These are phyloP conservation scores for Himalopsyche tibetana DNA, from an alignment of 2,888 invertebrate species.

Conservation along the genomic window DNA sequence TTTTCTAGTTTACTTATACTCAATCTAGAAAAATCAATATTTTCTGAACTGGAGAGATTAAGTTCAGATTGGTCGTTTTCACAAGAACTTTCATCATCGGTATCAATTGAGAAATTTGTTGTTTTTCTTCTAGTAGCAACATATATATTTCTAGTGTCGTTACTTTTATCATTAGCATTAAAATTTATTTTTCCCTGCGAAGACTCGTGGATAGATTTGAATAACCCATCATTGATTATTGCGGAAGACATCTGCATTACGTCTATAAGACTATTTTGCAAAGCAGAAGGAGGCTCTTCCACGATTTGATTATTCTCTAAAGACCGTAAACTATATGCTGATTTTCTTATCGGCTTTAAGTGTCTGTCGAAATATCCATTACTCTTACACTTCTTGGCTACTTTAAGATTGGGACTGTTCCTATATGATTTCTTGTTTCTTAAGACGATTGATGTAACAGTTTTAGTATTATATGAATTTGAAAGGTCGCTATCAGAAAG, in stretches of 20 bases:
- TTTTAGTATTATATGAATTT: neutral
- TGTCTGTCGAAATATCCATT: neutral
- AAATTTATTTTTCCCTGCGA: neutral
- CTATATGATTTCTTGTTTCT: slow-evolving; percentile 10
- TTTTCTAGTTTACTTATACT: neutral
- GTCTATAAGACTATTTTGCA: neutral
- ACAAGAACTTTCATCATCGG: neutral
- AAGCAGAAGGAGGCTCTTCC: neutral
- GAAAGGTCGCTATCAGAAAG: neutral
- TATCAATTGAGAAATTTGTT: neutral
- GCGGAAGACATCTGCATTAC: neutral
- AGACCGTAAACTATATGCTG: neutral
- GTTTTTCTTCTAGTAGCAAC: slow-evolving; percentile 17
- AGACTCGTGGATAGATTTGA: neutral
- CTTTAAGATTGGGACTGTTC: neutral
- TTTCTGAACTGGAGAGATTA: neutral
- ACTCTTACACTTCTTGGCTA: neutral
- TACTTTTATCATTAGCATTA: neutral
- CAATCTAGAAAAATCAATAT: slow-evolving; percentile 17
- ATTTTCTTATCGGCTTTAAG: neutral
- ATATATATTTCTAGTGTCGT: neutral
- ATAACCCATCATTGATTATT: neutral
- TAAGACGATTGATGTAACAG: neutral
- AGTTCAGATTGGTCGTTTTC: neutral
- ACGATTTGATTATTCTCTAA: neutral